Base-by-base conservation (phyloP, 2,888 invertebrate genomes). In the Drosophila eohydei region DNA sequence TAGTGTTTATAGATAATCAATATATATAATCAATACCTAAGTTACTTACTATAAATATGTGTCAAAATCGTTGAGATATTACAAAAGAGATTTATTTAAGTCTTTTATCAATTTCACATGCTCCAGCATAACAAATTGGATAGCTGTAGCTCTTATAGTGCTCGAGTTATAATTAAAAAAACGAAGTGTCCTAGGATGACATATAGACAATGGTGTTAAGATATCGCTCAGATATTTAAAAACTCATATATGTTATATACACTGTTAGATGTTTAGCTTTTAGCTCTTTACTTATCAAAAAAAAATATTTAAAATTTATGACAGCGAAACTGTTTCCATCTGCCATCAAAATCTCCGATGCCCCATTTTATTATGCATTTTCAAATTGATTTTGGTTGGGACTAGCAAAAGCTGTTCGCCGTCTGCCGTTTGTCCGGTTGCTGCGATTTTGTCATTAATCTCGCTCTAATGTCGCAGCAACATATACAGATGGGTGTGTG, bases 361-460 rank as follows among this genome's bases (percentile, higher is more conserved):
- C 2, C 12, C 36, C n/a, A 41, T n/a, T 43, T 21, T 43, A 21
- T 30, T 14, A 30, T n/a, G 32, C 21, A 56, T 32, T 32, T 54
- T 54, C 54, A 54, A 40, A 40, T 38, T 38, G 38, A 28, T 28
- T n/a, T 40, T 40, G 26, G 14, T 9, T 26, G 28, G 28, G 54
- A 26, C 28, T 38, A 38, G 34, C 12, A 66, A 41, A 48, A 40
- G 14, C 38, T 34, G 46, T 21, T 60, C 41, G 3, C 21, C 32
- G 55, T 57, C 64, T 64, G 67, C 51, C 61, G 52, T 71, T 73
- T 80, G 73, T 74, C 36, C 74, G 62, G 74, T 32, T 54, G 34
- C 54, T 32, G 28, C 46, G 64, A 55, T 71, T 76, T 40, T 54
- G 64, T 70, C 71, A 68, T 78, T 80, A 78, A 88, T 85, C 78